Base-by-base conservation (phyloP, 2,888 invertebrate genomes). In the Machimus atricapillus region DNA sequence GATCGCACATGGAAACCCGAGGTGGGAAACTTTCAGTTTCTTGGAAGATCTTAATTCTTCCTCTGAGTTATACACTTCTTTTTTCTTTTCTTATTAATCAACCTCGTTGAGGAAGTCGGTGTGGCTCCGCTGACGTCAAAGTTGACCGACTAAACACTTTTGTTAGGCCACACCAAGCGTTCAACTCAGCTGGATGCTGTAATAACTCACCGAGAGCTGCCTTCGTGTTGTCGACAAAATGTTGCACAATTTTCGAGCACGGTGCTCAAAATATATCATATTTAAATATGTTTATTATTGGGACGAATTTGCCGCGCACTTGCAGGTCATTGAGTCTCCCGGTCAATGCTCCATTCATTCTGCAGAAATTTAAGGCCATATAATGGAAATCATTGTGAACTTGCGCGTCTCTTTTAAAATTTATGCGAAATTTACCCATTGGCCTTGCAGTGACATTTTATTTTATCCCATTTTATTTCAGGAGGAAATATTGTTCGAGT, bases 131-230 rank as follows among this genome's bases (percentile, higher is more conserved):
- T 83, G 83, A 83, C 83, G 83, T 83, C 83, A 83, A 83, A 66
- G 66, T 83, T 83, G 83, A 83, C 83, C 83, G 83, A 83, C 83
- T 83, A 83, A 83, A 66, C 83, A 78, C 37, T 40, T 78, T 78
- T 78, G 43, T 37, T 78, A 43, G 78, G 23, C 66, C 23, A 66
- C 66, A 78, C 19, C 37, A 77, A n/a, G 19, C 40, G 78, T 19
- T 23, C 40, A 78, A 78, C 78, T 40, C 43, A 4, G 43, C 19
- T 40, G 78, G 78, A 43, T 40, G 43, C 23, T 37, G 43, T 78
- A 78, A 78, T 40, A 78, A 40, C 43, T 78, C 78, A 78, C 7
- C 2, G 43, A n/a, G 78, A 78, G 9, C 46, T 78, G 78, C 14
- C 37, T 43, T 78, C 43, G 78, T 0, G 14, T 19, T 66, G 66